Conservation (phyloP, 1,140 invertebrate species). For the Caenorhabditis brenneri region DNA sequence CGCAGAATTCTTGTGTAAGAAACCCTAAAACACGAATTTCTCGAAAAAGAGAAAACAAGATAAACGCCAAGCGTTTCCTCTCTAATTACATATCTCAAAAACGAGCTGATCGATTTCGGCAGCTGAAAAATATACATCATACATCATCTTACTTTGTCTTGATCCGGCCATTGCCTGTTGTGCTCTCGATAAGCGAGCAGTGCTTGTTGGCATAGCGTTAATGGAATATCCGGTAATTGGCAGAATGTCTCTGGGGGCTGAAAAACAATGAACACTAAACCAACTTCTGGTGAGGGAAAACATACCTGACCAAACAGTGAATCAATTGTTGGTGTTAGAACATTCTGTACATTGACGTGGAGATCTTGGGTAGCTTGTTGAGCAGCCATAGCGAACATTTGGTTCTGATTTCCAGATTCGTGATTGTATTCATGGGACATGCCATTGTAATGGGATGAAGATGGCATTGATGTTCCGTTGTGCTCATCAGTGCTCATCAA, state of each 20-base stretch:
- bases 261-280: neutral
- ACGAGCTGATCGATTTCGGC: neutral
- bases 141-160: neutral
- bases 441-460: neutral
- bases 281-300: neutral
- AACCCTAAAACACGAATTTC: too few species aligned
- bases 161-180: slow-evolving; percentile 44
- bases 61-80: too few species aligned
- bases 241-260: slow-evolving; percentile 2
- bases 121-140: neutral
- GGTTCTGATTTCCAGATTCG: slow-evolving; percentile 12
- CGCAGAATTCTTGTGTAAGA: too few species aligned
- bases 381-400: slow-evolving; percentile 12
- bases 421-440: slow-evolving; percentile 14
- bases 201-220: slow-evolving; percentile 35
- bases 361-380: slow-evolving; percentile 32
- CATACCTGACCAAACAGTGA: slow-evolving; percentile 1
- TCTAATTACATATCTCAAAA: too few species aligned
- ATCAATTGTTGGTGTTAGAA: slow-evolving; percentile 9
- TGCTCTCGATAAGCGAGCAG: slow-evolving; percentile 32
- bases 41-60: too few species aligned
- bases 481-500: slow-evolving; percentile 1
- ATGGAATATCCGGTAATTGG: slow-evolving; percentile 1
- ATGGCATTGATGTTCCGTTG: neutral
- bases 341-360: slow-evolving; percentile 21